These are phyloP conservation scores for Caenorhabditis angaria DNA, from an alignment of 2,888 invertebrate species.

Conservation along the genomic window DNA sequence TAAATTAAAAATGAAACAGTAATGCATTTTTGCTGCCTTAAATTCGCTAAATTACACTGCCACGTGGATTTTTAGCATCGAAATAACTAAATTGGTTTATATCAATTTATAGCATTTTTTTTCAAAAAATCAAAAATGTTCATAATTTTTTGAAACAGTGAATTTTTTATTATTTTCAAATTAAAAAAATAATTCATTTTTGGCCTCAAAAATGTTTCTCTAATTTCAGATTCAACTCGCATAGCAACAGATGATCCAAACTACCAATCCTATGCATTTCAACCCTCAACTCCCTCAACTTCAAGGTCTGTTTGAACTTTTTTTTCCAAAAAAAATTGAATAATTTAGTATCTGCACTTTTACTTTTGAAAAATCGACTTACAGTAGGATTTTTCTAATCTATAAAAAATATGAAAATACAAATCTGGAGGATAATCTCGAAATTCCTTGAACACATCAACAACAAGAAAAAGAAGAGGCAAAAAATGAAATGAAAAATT, in stretches of 20 bases:
- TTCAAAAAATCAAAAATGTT: too few species aligned
- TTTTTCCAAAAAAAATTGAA: background rate
- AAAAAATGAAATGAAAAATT: constrained; percentile 2
- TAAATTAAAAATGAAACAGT: too few species aligned
- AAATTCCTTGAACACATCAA: background rate
- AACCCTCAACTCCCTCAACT: constrained; percentile 28
- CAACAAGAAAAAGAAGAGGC: background rate
- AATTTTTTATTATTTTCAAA: too few species aligned
- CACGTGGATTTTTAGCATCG: too few species aligned
- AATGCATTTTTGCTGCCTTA: too few species aligned
- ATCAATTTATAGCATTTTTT: too few species aligned
- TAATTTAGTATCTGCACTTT: background rate
- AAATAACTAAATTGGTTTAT: too few species aligned
- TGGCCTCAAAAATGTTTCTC: background rate
- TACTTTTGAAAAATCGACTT: background rate
- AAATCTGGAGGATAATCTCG: background rate
- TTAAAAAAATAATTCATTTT: too few species aligned
- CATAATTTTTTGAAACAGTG: too few species aligned
- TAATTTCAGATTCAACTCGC: constrained; percentile 11
- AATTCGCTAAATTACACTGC: too few species aligned
- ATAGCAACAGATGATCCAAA: constrained; percentile 42
- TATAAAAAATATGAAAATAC: background rate
- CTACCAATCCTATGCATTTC: constrained; percentile 41
- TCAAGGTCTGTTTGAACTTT: constrained; percentile 7
- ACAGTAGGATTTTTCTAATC: background rate